Conservation (phyloP, 2,797 vertebrate genomes). For the Cyclopterus lumpus region DNA sequence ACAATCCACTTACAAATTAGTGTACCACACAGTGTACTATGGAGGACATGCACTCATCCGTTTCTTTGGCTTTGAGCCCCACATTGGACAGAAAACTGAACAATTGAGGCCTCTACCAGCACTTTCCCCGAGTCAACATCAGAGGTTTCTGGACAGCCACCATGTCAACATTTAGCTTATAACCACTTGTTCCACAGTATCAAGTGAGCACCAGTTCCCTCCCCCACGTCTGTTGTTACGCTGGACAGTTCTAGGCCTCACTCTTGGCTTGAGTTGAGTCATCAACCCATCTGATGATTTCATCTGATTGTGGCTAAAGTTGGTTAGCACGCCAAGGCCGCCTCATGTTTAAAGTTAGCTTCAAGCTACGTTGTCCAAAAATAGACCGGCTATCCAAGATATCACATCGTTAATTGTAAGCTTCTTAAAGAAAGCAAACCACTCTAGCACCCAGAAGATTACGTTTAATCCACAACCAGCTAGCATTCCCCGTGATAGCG, state of each 20-base stretch:
- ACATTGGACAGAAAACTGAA: constrained; percentile 64
- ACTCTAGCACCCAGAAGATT: neutral
- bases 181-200: constrained; percentile 16
- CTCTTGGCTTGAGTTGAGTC: constrained; percentile 69
- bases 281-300: constrained; percentile 68
- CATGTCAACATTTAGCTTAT: constrained; percentile 24
- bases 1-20: neutral
- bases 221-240: constrained; percentile 5
- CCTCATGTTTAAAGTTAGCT: constrained; percentile 58
- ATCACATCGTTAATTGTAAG: neutral
- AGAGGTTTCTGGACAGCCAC: constrained; percentile 58
- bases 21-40: neutral
- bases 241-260: constrained; percentile 64
- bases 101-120: constrained; percentile 63
- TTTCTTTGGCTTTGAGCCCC: constrained; percentile 44
- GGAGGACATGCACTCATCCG: constrained; percentile 21
- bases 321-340: constrained; percentile 66
- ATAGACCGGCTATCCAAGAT: neutral
- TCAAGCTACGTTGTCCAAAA: constrained; percentile 28
- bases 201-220: constrained; percentile 1
- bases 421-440: neutral
- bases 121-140: constrained; percentile 55
- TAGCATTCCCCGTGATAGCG: neutral
- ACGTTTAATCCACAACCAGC: neutral
- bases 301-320: constrained; percentile 65